These are phyloP conservation scores for Oxystoma pomonae DNA, from an alignment of 2,888 invertebrate species.

Conservation along the genomic window DNA sequence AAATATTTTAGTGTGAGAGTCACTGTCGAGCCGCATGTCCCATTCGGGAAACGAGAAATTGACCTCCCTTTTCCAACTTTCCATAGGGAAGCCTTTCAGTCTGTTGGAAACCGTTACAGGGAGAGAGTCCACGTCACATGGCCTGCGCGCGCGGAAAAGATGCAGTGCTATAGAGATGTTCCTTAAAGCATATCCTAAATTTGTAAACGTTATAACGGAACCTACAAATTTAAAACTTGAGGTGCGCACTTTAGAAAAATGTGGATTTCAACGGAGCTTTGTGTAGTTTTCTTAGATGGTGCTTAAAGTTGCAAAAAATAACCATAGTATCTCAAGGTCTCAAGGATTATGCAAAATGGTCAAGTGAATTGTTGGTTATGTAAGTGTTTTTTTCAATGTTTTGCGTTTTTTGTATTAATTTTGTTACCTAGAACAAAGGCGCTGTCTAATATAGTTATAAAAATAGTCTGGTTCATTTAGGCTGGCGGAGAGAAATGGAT, in stretches of 20 bases:
- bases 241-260: too few relatives aligned
- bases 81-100: background rate
- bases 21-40: background rate
- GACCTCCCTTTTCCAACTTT: background rate
- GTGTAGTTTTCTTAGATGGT: too few relatives aligned
- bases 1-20: background rate
- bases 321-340: background rate
- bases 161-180: background rate
- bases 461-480: too few relatives aligned
- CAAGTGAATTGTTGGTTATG: background rate
- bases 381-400: background rate
- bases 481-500: too few relatives aligned
- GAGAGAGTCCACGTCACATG: background rate
- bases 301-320: too few relatives aligned
- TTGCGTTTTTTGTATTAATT: too few relatives aligned
- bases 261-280: too few relatives aligned
- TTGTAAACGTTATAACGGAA: background rate
- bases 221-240: background rate
- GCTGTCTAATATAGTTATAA: too few relatives aligned
- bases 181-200: background rate
- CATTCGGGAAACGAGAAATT: background rate
- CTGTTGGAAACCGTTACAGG: background rate
- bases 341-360: background rate
- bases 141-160: background rate
- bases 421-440: too few relatives aligned